phyloP scores from a whole-genome alignment of 2,888 invertebrate species.

The Tenodera sinensis region DNA sequence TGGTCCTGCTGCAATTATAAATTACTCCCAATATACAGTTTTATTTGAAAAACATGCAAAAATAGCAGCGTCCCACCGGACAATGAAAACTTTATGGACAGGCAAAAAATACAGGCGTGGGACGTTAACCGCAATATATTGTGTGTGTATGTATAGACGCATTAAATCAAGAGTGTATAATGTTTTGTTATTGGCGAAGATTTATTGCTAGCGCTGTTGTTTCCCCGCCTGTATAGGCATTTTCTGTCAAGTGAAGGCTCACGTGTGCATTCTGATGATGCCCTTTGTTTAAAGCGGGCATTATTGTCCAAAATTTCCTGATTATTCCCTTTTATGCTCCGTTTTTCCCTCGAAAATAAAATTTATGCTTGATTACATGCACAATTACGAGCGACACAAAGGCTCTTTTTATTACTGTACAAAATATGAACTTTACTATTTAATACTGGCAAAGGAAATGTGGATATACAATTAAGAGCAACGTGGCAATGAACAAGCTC shows the following conservation, averaged over 20 bases:
- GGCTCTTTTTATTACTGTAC: background rate
- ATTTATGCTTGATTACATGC: background rate
- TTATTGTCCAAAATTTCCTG: background rate
- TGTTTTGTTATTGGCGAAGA: background rate
- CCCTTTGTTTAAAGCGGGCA: background rate
- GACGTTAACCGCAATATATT: background rate
- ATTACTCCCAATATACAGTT: conserved; percentile 10
- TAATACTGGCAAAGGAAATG: background rate
- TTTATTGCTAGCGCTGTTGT: background rate
- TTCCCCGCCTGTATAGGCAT: background rate
- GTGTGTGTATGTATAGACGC: background rate
- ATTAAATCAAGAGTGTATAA: conserved; percentile 12
- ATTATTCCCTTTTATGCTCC: background rate
- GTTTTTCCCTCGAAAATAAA: background rate
- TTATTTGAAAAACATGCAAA: conserved; percentile 17
- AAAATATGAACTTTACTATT: background rate
- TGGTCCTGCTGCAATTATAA: background rate
- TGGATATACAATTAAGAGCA: background rate
- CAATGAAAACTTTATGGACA: background rate
- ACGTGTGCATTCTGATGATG: background rate
- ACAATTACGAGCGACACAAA: background rate
- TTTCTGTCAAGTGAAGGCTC: background rate
- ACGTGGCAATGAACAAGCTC: background rate
- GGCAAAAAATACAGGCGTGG: background rate
- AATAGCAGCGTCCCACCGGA: background rate